Base-by-base conservation (phyloP, 2,797 vertebrate species). In the Anguilla pacifica region DNA sequence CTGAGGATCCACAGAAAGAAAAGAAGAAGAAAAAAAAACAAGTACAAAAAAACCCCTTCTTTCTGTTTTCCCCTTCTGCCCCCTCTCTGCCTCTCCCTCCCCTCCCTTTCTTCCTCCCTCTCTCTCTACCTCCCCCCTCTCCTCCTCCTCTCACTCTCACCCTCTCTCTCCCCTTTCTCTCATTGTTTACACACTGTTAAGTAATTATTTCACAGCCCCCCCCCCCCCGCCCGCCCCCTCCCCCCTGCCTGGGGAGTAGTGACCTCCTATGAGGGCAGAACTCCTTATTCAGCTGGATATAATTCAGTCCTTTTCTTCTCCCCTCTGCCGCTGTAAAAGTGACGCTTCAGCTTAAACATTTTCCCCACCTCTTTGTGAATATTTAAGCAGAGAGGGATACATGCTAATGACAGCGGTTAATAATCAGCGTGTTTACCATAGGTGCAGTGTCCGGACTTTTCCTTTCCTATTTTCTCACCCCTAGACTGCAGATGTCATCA, bases 101-200 rank as follows among this genome's bases (percentile, higher is more conserved):
- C 28, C 46, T 7, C 74, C 17, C 53, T 79, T 1, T 25, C 55
- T 57, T 7, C 72, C n/a, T 28, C 74, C 35, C 19, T 19, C n/a
- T 13, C 3, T 49, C 49, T 17, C 49, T 25, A 10, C 25, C 77
- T 35, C 79, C 1, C 35, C 53, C 25, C 55, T 10, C 19, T 22
- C 39, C 7, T 22, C n/a, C 53, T 39, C 25, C 84, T 61, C 83
- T 77, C 72, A 10, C 70, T 81, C 85, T 83, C 74, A 85, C 59
- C n/a, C 55, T 86, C 31, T 31, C 61, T 67, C 28, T 91, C 94
- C 94, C 94, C 93, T 94, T 94, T 95, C 92, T 94, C 93, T 93
- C 94, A 95, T 95, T 96, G 95, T 97, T 96, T 96, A 96, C 95
- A 96, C 25, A 92, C 95, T 95, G 94, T 96, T 97, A 96, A 96